Conservation (phyloP, 1,140 invertebrate genomes). For the Stratiolaelaps scimitus region DNA sequence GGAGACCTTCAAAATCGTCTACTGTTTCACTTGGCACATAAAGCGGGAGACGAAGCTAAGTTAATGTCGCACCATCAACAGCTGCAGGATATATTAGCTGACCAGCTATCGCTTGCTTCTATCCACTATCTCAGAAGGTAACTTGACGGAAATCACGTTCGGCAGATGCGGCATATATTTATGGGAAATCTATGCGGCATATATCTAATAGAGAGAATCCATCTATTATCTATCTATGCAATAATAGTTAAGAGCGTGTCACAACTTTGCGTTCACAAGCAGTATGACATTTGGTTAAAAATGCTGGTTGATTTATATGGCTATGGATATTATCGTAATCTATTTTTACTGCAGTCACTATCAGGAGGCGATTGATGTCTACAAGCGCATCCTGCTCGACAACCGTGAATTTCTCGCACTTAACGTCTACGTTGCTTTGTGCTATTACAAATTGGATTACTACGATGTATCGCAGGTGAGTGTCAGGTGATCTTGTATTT, state of each 20-base stretch:
- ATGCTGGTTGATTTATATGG: too few relatives aligned
- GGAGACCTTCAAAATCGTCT: constrained; percentile 54
- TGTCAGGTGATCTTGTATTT: constrained; percentile 24
- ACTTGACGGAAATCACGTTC: too few relatives aligned
- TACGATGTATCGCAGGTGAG: constrained; percentile 50
- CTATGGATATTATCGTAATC: too few relatives aligned
- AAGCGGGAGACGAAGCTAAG: constrained; percentile 71
- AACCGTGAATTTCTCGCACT: constrained; percentile 85
- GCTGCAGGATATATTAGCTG: constrained; percentile 74
- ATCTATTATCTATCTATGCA: too few relatives aligned
- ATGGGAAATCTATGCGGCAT: too few relatives aligned
- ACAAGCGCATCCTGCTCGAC: constrained; percentile 81
- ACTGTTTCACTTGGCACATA: constrained; percentile 84
- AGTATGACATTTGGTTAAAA: too few relatives aligned
- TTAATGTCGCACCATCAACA: constrained; percentile 67
- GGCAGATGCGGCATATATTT: too few relatives aligned
- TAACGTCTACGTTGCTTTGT: constrained; percentile 92
- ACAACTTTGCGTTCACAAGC: too few relatives aligned
- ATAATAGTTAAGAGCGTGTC: too few relatives aligned
- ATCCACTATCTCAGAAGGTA: constrained; percentile 66
- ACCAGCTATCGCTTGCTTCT: constrained; percentile 86
- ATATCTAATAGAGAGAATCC: too few relatives aligned
- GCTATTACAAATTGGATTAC: constrained; percentile 91
- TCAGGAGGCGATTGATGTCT: constrained; percentile 97
- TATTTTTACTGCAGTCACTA: constrained; percentile 60